phyloP scores from a whole-genome alignment of 2,113 vertebrate genomes.

The Actenoides hombroni region DNA sequence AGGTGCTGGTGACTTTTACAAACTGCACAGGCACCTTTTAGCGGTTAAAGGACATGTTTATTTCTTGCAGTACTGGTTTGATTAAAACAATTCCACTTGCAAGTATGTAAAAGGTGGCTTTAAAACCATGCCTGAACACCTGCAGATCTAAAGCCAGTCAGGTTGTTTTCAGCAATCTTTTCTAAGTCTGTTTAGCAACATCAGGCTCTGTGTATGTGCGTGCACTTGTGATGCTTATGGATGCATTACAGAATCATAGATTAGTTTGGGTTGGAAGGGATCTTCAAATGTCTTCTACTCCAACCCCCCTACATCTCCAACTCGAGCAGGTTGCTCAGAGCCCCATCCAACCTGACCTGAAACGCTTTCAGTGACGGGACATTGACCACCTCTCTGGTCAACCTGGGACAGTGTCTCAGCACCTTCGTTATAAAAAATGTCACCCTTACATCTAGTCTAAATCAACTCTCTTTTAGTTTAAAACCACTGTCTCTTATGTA shows the following conservation, averaged over 20 bases:
- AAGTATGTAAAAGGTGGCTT: constrained; percentile 46
- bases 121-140: neutral
- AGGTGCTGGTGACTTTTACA: constrained; percentile 61
- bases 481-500: neutral
- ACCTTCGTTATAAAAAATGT: neutral
- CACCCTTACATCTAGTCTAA: neutral
- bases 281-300: neutral
- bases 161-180: neutral
- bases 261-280: neutral
- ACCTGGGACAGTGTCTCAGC: neutral
- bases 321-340: neutral
- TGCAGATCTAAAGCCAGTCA: neutral
- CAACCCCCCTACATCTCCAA: neutral
- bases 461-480: neutral
- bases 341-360: neutral
- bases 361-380: neutral
- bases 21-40: constrained; percentile 39
- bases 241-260: neutral
- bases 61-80: constrained; percentile 40
- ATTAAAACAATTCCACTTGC: constrained; percentile 36
- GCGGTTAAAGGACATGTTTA: constrained; percentile 39
- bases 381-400: neutral
- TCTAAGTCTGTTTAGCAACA: neutral
- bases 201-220: neutral
- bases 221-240: neutral